Evolutionary conservation across 92 coral and sea anemone genomes (phyloP), one percentile per base, ranked within the genome.

Genomic region (Blastomussa wellsi): DNA sequence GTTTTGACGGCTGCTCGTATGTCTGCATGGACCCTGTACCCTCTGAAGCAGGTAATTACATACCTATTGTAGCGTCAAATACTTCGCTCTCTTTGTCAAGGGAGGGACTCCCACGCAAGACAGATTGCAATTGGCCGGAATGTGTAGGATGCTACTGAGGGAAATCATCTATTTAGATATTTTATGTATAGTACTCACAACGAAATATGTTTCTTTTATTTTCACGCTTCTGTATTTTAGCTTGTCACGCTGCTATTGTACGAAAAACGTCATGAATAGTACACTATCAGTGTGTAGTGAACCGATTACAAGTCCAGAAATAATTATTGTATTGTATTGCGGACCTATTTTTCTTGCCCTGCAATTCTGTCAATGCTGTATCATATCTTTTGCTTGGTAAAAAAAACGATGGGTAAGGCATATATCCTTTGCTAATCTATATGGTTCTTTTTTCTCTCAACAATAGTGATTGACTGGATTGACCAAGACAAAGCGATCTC

Each of bases 11-110:
- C 0, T 91, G 94, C 39, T 84, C 88, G 32, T 78, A 82, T 26
- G 90, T 67, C 19, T 91, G 94, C 20, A 84, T 91, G 94, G 94
- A 88, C 19, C 94, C 94, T 10, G 90, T 91, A 16, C 77, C 86
- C 20, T 87, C 91, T 0, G 91, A 87, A 48, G 55, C 94, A 91
- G 94, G 94, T 91, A 80, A 65, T 31, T 39, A 4, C 14, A 8
- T 53, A 13, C 33, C 49, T 3, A 68, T 68, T 17, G 33, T 2
- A 22, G 41, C 44, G 74, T 44, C 42, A 69, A 69, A 14, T 8
- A 19, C 36, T 17, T 69, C 26, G 39, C 32, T 8, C 31, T 33
- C 16, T 19, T 57, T 62, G n/a, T 62, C 12, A 28, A 37, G 16
- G 15, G 29, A 15, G 70, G 35, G 14, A 4, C 70, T 32, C 33